Base-by-base conservation (phyloP, 2,888 invertebrate species). In the Cryptocheilus praepositus region DNA sequence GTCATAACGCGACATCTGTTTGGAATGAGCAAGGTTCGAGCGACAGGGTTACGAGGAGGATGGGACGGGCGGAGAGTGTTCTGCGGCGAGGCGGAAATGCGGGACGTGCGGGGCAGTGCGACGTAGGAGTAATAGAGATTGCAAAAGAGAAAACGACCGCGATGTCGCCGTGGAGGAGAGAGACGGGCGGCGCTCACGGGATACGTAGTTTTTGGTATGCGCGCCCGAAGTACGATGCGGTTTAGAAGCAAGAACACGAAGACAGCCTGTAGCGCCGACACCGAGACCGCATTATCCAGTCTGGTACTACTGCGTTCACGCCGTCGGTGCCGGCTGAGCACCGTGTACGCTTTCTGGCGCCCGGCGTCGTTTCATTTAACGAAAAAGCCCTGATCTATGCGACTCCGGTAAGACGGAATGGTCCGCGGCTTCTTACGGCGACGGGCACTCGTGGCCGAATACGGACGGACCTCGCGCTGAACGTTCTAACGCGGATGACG, bases 1-100 rank as follows among this genome's bases (percentile, higher is more conserved):
- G 73, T 82, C 81, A 67, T 81, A 83, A 82, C 79, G 81, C 79
- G 81, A 81, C 83, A 84, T 84, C 83, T 84, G 83, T 78, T 83
- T 76, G 80, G 68, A 82, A 84, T 75, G 84, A 81, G 79, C 76
- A 66, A 70, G 74, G 55, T 72, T 61, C 62, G 62, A 52, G 76
- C 64, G 46, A 15, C 22, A 51, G 52, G 36, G 36, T 36, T 36
- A 11, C 36, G 36, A 2, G 36, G 11, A 36, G 36, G 36, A 11
- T 5, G 11, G 11, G 43, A 49, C 22, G 44, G 57, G 25, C 16
- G 25, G 21, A 49, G 36, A 22, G 49, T 28, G 51, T 19, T 18
- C 54, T 36, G 61, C 13, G 45, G 53, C 16, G n/a, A 61, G 46
- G 22, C 54, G 65, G 61, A 52, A 54, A 55, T 63, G 63, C 55